phyloP scores from a whole-genome alignment of 2,113 vertebrate species.

The Riparia riparia region DNA sequence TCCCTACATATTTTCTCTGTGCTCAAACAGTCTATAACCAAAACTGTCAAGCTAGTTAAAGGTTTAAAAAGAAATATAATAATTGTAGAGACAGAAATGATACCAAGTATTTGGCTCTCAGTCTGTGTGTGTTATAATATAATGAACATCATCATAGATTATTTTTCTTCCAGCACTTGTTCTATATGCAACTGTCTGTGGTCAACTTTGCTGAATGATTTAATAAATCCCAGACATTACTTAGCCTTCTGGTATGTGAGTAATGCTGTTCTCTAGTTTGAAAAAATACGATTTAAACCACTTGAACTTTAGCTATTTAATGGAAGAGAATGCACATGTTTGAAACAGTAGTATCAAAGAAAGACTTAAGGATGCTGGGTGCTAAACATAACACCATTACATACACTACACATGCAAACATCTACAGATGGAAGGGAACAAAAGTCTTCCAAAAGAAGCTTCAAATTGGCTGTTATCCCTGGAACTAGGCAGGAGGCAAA shows the following conservation, averaged over 20 bases:
- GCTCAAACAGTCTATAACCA: not conserved
- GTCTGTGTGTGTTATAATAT: not conserved
- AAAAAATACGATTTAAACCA: conserved; percentile 60
- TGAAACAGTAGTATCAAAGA: conserved; percentile 31
- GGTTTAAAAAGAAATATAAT: not conserved
- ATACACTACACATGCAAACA: not conserved
- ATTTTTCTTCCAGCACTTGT: conserved; percentile 38
- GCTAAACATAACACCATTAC: conserved; percentile 1
- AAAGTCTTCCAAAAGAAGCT: not conserved
- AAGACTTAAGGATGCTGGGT: not conserved
- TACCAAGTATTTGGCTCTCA: not conserved
- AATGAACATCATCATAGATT: conserved; percentile 17
- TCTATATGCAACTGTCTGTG: conserved; percentile 53
- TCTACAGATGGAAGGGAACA: not conserved
- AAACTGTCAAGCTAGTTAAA: conserved; percentile 8
- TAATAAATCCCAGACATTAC: conserved; percentile 70
- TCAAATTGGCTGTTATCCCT: not conserved
- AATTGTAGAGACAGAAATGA: not conserved
- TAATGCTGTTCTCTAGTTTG: conserved; percentile 53
- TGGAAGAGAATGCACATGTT: conserved; percentile 14
- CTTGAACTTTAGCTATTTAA: conserved; percentile 53
- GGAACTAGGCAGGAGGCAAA: not conserved
- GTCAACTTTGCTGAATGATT: conserved; percentile 52
- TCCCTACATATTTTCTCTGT: not conserved
- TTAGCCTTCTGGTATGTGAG: conserved; percentile 71